Evolutionary conservation across 2,797 vertebrate genomes (phyloP).

Genomic region (Strix occidentalis): DNA sequence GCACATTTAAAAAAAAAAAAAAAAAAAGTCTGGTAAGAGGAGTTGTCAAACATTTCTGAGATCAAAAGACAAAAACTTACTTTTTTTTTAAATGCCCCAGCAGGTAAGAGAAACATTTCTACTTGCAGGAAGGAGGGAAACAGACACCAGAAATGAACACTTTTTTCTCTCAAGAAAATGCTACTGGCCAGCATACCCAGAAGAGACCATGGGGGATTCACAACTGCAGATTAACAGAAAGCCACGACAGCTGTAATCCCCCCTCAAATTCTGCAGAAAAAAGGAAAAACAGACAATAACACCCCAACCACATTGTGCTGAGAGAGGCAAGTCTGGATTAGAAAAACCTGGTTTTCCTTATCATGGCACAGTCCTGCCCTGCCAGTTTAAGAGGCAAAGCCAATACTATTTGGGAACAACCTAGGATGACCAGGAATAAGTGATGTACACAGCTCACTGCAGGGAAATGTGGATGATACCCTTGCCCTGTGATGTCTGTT

Average conservation of each 20-base stretch:
- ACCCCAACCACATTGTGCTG: background rate
- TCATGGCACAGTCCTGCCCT: background rate
- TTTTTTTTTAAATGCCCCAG: no score
- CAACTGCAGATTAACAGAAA: background rate
- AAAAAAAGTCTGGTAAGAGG: background rate
- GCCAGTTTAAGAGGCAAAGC: background rate
- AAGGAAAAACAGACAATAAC: background rate
- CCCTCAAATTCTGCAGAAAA: background rate
- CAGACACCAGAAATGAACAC: background rate
- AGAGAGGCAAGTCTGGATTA: background rate
- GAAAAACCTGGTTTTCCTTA: background rate
- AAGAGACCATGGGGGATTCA: background rate
- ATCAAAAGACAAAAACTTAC: background rate
- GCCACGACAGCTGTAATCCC: background rate
- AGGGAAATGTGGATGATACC: background rate
- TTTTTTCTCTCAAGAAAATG: background rate
- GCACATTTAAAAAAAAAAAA: background rate
- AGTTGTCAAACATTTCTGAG: background rate
- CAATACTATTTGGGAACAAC: background rate
- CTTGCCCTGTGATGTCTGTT: rapidly evolving
- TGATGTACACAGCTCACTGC: background rate
- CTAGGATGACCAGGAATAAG: background rate
- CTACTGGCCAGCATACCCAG: background rate
- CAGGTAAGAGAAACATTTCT: background rate
- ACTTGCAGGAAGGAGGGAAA: background rate